Conservation (phyloP, 2,797 vertebrate genomes). For the Telmatherina bonti region DNA sequence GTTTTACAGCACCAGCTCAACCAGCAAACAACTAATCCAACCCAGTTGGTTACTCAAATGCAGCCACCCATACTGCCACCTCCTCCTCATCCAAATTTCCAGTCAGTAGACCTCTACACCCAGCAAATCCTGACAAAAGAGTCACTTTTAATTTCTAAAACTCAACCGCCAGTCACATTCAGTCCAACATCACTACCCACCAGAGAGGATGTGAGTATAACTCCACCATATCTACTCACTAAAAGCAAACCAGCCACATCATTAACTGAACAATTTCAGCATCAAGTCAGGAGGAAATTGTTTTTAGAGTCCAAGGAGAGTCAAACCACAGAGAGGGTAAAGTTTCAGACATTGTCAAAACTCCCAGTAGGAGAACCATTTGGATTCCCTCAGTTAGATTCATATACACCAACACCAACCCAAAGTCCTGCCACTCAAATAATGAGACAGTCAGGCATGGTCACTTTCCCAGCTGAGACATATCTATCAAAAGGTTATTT, state of each 20-base stretch:
- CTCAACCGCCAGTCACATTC: slow-evolving; percentile 5
- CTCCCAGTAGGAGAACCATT: not conserved
- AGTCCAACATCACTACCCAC: slow-evolving; percentile 12
- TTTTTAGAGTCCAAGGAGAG: not conserved
- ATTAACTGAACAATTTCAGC: slow-evolving; percentile 1
- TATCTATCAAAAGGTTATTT: not conserved
- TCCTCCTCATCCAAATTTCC: slow-evolving; percentile 55
- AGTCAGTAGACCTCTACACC: slow-evolving; percentile 32
- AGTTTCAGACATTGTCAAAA: not conserved
- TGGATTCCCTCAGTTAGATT: slow-evolving; percentile 17
- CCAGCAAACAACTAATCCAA: slow-evolving; percentile 38
- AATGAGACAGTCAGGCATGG: not conserved
- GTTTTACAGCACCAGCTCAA: slow-evolving; percentile 25
- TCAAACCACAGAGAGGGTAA: slow-evolving; percentile 1
- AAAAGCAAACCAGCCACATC: slow-evolving; percentile 19
- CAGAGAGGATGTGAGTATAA: slow-evolving; percentile 11
- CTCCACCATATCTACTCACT: slow-evolving; percentile 6
- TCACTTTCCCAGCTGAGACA: slow-evolving; percentile 9
- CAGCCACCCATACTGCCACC: slow-evolving; percentile 59
- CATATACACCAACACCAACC: slow-evolving; percentile 4
- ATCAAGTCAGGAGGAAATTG: slow-evolving; percentile 2
- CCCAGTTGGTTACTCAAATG: slow-evolving; percentile 59
- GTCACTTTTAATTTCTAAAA: slow-evolving; percentile 28
- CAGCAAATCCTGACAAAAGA: slow-evolving; percentile 17
- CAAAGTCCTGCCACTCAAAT: slow-evolving; percentile 9